Percentiles rank a stretch among this genome's conserved stretches.
These are phyloP conservation scores for Phyllostomus discolor DNA, from an alignment of 2,113 vertebrate genomes.

Conservation along the genomic window DNA sequence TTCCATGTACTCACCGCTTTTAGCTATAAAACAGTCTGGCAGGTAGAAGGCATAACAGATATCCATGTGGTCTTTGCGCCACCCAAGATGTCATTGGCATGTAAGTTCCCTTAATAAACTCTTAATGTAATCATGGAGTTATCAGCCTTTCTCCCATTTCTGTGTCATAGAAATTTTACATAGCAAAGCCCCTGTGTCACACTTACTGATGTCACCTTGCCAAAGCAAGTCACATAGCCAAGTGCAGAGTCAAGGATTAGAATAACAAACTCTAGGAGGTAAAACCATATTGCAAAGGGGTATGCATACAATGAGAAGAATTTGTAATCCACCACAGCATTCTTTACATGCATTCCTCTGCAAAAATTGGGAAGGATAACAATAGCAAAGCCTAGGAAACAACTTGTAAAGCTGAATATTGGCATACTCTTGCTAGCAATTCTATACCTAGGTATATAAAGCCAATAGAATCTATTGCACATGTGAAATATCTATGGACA, in stretches of 20 bases:
- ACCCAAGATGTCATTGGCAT: neutral
- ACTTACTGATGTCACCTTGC: neutral
- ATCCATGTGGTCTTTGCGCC: neutral
- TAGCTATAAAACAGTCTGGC: neutral
- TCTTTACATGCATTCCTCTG: slow-evolving; percentile 1
- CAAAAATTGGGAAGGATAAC: neutral
- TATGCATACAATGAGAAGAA: neutral
- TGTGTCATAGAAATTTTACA: neutral
- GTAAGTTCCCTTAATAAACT: neutral
- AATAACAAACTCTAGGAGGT: neutral
- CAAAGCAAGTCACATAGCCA: neutral
- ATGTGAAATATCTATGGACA: neutral
- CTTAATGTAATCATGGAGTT: neutral
- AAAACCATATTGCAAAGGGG: neutral
- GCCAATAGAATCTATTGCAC: neutral
- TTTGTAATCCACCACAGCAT: neutral
- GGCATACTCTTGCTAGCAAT: neutral
- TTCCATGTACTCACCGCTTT: neutral
- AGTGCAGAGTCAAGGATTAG: neutral
- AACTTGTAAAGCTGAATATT: neutral
- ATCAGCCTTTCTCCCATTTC: neutral
- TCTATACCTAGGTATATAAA: neutral
- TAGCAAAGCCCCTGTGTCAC: neutral
- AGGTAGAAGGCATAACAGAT: neutral
- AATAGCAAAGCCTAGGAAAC: neutral